A percentile compares a stretch with the other conserved stretches of the same genome.
These are phyloP conservation scores for Dreissena rostriformis DNA, from an alignment of 1,140 invertebrate genomes.

Conservation along the genomic window DNA sequence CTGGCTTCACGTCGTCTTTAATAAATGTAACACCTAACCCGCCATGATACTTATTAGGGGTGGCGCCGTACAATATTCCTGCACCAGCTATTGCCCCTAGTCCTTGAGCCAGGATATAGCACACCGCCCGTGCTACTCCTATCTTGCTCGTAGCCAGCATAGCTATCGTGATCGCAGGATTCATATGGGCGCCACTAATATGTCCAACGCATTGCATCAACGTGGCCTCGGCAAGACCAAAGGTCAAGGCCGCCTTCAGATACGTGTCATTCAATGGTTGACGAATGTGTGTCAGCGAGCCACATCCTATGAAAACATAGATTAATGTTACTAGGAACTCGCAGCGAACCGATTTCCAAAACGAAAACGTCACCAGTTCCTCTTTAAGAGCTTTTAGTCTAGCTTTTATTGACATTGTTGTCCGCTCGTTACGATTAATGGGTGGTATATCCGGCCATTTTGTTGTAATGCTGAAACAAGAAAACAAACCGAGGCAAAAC, in stretches of 20 bases:
- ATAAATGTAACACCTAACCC: slow-evolving; percentile 68
- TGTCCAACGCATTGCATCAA: slow-evolving; percentile 75
- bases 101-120: slow-evolving; percentile 80
- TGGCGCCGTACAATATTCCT: slow-evolving; percentile 72
- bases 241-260: slow-evolving; percentile 90
- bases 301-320: slow-evolving; percentile 70
- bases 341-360: slow-evolving; percentile 69
- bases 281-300: slow-evolving; percentile 56
- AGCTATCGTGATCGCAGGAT: slow-evolving; percentile 77
- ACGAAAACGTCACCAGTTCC: slow-evolving; percentile 81
- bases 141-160: slow-evolving; percentile 87
- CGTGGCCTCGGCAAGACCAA: slow-evolving; percentile 93
- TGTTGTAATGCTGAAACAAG: no score
- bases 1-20: slow-evolving; percentile 59
- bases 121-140: slow-evolving; percentile 87
- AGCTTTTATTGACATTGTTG: slow-evolving; percentile 41
- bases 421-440: no score
- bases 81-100: slow-evolving; percentile 75
- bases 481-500: no score
- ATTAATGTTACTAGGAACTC: slow-evolving; percentile 70
- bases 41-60: slow-evolving; percentile 56
- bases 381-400: slow-evolving; percentile 44
- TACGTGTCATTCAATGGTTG: slow-evolving; percentile 21
- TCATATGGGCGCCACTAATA: slow-evolving; percentile 79
- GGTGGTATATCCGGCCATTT: no score